Conservation (phyloP, 92 coral and sea anemone genomes). For the Phenganax marumi region DNA sequence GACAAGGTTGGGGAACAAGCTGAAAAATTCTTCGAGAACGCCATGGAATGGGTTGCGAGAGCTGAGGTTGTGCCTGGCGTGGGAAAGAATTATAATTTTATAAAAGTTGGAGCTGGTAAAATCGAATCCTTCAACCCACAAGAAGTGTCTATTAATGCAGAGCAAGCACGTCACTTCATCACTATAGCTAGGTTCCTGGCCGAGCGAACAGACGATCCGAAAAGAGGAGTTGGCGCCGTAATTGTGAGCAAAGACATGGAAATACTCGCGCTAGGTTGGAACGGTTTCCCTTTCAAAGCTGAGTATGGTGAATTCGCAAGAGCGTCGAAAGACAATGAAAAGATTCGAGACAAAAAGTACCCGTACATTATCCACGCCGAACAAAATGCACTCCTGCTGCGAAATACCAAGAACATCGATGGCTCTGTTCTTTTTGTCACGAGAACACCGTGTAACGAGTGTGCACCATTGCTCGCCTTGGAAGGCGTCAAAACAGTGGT, state of each 20-base stretch:
- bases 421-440: constrained; percentile 65
- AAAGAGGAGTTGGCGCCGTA: constrained; percentile 82
- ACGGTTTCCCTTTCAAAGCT: constrained; percentile 83
- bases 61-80: background rate
- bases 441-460: constrained; percentile 73
- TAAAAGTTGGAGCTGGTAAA: background rate
- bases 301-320: constrained; percentile 82
- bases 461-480: constrained; percentile 62
- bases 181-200: constrained; percentile 70
- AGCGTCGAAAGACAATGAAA: constrained; percentile 52
- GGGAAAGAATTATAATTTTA: background rate
- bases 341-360: constrained; percentile 53
- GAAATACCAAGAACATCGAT: constrained; percentile 57
- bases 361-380: constrained; percentile 78
- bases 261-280: constrained; percentile 79
- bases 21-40: constrained; percentile 33
- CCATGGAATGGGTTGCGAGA: constrained; percentile 69
- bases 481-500: constrained; percentile 65
- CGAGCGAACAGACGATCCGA: constrained; percentile 83
- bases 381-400: constrained; percentile 70
- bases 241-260: constrained; percentile 56
- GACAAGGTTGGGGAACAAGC: constrained; percentile 46
- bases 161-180: constrained; percentile 54
- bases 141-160: background rate
- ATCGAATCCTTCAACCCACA: constrained; percentile 13